Evolutionary conservation across 2,113 vertebrate genomes (phyloP).

Genomic region (Polyodon spathula): DNA sequence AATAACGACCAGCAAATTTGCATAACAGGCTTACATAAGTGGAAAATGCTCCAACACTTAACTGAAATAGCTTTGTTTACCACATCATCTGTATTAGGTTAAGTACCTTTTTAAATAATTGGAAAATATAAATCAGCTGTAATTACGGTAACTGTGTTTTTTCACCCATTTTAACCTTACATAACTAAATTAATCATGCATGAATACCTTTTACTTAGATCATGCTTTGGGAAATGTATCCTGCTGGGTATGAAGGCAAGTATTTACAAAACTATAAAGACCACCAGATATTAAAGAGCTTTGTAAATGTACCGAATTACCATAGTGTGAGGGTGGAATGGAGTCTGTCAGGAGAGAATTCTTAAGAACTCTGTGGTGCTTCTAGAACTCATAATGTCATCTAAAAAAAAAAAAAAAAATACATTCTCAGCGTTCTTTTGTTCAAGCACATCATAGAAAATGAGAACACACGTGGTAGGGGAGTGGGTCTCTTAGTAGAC

Average conservation of each 20-base stretch:
- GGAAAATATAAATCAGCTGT: constrained; percentile 37
- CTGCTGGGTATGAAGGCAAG: not conserved
- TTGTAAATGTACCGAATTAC: no score
- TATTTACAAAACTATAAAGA: not conserved
- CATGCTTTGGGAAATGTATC: not conserved
- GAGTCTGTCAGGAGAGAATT: no score
- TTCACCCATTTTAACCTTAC: constrained; percentile 26
- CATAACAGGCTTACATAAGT: constrained; percentile 8
- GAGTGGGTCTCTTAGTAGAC: no score
- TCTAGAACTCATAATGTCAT: no score
- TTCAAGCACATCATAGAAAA: no score
- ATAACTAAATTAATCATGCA: constrained; percentile 25
- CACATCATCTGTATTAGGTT: constrained; percentile 36
- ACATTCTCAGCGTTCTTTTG: no score
- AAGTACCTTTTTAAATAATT: constrained; percentile 43
- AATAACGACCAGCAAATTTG: constrained; percentile 15
- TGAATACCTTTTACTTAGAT: constrained; percentile 13
- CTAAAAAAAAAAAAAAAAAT: no score
- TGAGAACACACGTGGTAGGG: no score
- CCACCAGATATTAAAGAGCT: no score
- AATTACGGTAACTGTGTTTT: constrained; percentile 27
- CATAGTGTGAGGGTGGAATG: no score
- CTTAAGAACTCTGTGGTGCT: no score
- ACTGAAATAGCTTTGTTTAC: constrained; percentile 32
- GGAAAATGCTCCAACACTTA: constrained; percentile 25